A percentile compares a stretch with the other conserved stretches of the same genome.
Conservation (phyloP, 2,888 invertebrate genomes). For the Danaus chrysippus region DNA sequence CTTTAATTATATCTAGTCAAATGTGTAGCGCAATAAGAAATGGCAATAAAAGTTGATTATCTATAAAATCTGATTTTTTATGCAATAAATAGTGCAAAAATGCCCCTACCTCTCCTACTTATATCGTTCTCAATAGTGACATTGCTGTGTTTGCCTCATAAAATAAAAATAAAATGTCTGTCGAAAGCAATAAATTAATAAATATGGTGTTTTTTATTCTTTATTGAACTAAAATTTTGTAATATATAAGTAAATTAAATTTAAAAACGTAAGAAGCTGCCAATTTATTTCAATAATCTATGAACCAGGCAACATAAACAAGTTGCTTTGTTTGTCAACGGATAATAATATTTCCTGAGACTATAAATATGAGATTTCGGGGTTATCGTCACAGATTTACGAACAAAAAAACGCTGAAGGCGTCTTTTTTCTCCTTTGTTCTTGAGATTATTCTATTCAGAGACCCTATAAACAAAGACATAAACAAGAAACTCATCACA, state of each 20-base stretch:
- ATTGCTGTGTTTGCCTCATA: too few species aligned
- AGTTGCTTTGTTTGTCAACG: constrained; percentile 24
- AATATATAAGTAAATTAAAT: background rate
- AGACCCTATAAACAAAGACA: constrained; percentile 37
- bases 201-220: too few species aligned
- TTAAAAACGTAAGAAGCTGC: background rate
- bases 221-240: too few species aligned
- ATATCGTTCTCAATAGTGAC: too few species aligned
- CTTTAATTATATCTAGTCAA: too few species aligned
- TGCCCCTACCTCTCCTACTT: too few species aligned
- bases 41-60: too few species aligned
- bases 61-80: too few species aligned
- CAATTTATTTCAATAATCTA: constrained; percentile 13
- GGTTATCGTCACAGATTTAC: constrained; percentile 25
- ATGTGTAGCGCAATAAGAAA: too few species aligned
- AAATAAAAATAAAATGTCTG: too few species aligned
- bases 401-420: constrained; percentile 22
- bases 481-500: constrained; percentile 47
- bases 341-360: constrained; percentile 19
- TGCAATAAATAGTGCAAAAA: too few species aligned
- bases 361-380: constrained; percentile 22
- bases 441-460: constrained; percentile 52
- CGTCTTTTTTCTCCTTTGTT: constrained; percentile 32
- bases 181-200: too few species aligned
- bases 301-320: constrained; percentile 10